Evolutionary conservation across 2,888 invertebrate genomes (phyloP).

Genomic region (Ochropleura plecta): DNA sequence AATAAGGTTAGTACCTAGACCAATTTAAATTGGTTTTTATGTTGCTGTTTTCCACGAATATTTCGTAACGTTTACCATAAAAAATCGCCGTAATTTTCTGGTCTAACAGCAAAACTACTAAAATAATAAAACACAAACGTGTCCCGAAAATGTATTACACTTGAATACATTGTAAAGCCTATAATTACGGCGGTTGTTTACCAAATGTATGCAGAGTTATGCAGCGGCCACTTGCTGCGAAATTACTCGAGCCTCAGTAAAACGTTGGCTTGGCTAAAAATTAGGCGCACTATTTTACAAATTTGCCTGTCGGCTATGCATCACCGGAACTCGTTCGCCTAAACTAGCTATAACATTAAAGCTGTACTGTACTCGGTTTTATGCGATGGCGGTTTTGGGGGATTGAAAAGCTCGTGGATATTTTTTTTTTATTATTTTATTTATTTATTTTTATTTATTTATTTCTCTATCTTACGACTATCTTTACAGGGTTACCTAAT

Average conservation of each 20-base stretch:
- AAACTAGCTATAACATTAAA: constrained; percentile 65
- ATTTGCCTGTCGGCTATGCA: constrained; percentile 65
- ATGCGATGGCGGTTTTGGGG: constrained; percentile 7
- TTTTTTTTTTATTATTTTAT: no score
- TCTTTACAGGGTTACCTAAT: no score
- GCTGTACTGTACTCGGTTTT: constrained; percentile 16
- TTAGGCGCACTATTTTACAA: constrained; percentile 64
- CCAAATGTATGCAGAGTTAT: constrained; percentile 49
- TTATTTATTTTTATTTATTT: no score
- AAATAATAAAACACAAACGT: constrained; percentile 11
- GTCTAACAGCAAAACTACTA: not conserved
- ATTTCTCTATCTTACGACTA: no score
- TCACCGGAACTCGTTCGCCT: constrained; percentile 61
- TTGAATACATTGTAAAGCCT: constrained; percentile 18
- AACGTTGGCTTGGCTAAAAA: constrained; percentile 58
- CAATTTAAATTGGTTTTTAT: not conserved
- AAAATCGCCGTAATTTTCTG: constrained; percentile 16
- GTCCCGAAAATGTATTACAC: constrained; percentile 20
- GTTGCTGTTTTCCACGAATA: not conserved
- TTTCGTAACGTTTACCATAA: not conserved
- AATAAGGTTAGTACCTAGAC: not conserved
- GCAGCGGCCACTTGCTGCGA: constrained; percentile 40
- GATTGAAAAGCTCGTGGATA: no score
- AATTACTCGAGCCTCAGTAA: constrained; percentile 37
- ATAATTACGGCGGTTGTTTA: constrained; percentile 41